Evolutionary conservation across 2,797 vertebrate species (phyloP), one percentile per base, ranked within the genome.

Genomic region (Neosilurus hyrtlii): DNA sequence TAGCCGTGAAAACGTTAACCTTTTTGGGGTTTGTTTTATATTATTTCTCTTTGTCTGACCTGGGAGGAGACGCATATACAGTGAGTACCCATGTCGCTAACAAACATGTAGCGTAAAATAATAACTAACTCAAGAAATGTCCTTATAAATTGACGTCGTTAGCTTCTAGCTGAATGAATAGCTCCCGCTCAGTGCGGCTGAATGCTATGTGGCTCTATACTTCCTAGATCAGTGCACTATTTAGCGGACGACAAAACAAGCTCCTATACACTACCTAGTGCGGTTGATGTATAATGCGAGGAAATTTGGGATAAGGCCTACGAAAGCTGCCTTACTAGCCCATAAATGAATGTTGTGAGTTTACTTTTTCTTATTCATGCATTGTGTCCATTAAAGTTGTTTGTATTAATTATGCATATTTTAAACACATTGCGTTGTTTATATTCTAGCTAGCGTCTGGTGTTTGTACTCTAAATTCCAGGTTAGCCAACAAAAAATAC

Each of bases 71-170:
- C 56, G 83, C 86, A 86, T 80, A 93, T 92, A 91, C 92, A 93
- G 93, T 93, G 84, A 94, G 93, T 93, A 82, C 0, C 0, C 9
- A 15, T 3, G 22, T 43, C 5, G 9, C 12, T 73, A 12, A 43
- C 9, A 26, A n/a, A 59, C 26, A 12, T 49, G 11, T 18, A 2
- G 24, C 14, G 16, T 24, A 3, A 70, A 68, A 12, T 35, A 57
- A 12, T 9, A 43, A 61, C 11, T 4, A 56, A 67, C 9, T 59
- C 20, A 12, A 18, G 9, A 43, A 61, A 72, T 9, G 22, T 1
- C 22, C 62, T 72, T 26, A 51, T 22, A 72, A 52, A 30, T 37
- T 51, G 18, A 35, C 43, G 57, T 56, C 54, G 63, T 15, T 7
- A 59, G 63, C 65, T 2, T 51, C 59, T 56, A 80, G 52, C 43